Evolutionary conservation across 1,140 invertebrate genomes (phyloP).

Genomic region (Drosophila tani): DNA sequence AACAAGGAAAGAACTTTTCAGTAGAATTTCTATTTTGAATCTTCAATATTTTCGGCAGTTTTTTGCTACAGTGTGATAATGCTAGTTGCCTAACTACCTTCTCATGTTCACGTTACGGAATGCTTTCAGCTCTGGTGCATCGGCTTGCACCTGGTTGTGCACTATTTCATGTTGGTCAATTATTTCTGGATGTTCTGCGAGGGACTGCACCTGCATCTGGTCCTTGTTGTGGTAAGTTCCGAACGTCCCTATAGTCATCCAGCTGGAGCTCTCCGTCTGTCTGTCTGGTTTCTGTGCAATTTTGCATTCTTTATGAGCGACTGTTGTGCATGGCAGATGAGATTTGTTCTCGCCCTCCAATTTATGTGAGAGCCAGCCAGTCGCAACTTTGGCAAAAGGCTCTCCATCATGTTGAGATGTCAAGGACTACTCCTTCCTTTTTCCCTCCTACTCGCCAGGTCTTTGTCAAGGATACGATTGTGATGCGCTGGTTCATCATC

Average conservation of each 20-base stretch:
- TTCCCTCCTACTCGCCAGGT: constrained; percentile 77
- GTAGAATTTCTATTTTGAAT: too few species aligned
- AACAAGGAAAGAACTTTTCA: not conserved
- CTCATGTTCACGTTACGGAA: not conserved
- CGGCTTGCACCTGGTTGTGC: constrained; percentile 90
- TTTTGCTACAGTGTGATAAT: constrained; percentile 2
- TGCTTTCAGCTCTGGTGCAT: constrained; percentile 90
- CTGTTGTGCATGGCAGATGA: constrained; percentile 55
- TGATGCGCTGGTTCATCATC: constrained; percentile 90
- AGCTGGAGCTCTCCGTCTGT: too few species aligned
- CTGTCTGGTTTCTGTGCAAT: constrained; percentile 33
- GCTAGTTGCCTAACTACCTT: not conserved
- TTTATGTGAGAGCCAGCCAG: constrained; percentile 54
- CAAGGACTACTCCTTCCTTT: not conserved
- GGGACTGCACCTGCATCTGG: constrained; percentile 94
- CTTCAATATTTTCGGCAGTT: too few species aligned
- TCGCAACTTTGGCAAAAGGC: constrained; percentile 29
- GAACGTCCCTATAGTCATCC: not conserved
- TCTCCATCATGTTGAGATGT: constrained; percentile 33
- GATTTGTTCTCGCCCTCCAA: constrained; percentile 47
- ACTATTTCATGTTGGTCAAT: constrained; percentile 94
- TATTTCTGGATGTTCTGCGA: constrained; percentile 97
- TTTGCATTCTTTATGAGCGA: constrained; percentile 54
- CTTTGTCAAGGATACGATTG: constrained; percentile 87
- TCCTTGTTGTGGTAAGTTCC: constrained; percentile 89